phyloP scores from a whole-genome alignment of 2,888 invertebrate genomes.

The Athripsodes cinereus region DNA sequence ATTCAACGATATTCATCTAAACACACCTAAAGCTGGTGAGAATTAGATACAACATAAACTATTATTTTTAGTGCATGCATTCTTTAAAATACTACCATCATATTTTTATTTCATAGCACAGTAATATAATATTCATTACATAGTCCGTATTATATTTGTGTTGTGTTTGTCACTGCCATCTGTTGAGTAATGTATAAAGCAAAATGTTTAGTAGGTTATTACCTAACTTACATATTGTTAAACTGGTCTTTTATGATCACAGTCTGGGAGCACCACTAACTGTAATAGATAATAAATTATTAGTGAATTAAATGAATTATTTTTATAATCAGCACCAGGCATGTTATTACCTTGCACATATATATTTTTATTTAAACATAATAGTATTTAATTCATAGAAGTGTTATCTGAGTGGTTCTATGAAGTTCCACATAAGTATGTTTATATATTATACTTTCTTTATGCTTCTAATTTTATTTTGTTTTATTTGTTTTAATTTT shows the following conservation, averaged over 20 bases:
- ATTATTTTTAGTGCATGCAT: neutral
- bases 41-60: neutral
- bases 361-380: constrained; percentile 4
- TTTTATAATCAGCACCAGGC: neutral
- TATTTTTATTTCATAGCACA: too few relatives aligned
- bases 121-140: neutral
- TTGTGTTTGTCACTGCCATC: neutral
- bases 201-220: neutral
- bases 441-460: constrained; percentile 2
- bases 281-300: too few relatives aligned
- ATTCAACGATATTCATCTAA: constrained; percentile 21
- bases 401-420: neutral
- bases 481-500: constrained; percentile 16
- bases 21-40: constrained; percentile 15
- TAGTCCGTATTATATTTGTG: too few relatives aligned
- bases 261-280: too few relatives aligned
- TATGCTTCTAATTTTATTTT: constrained; percentile 8
- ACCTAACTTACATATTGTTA: too few relatives aligned
- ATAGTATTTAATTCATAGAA: constrained; percentile 3
- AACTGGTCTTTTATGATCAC: too few relatives aligned
- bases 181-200: neutral
- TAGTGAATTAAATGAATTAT: too few relatives aligned
- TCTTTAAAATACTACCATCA: neutral
- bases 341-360: neutral
- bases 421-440: neutral